Evolutionary conservation across 2,888 invertebrate genomes (phyloP), one percentile per base, ranked within the genome.

Genomic region (Sepiola atlantica): DNA sequence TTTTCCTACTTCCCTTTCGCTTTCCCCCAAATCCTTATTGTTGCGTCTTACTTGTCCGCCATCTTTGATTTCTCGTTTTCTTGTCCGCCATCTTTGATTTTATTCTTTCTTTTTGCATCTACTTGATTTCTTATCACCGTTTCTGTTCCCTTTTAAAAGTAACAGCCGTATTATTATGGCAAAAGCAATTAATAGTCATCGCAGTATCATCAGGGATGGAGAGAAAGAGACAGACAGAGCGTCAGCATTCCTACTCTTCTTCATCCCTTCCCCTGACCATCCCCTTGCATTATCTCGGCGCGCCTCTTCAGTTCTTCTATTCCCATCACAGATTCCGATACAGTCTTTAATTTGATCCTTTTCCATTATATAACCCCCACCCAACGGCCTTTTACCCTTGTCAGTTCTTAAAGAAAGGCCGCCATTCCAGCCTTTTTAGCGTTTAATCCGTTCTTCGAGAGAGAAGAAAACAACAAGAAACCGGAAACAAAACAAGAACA

Each of bases 161-260:
- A 77, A 77, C 77, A 77, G 77, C 77, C n/a, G 18, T 77, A 77
- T 77, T 77, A 32, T 77, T 77, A 77, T 77, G n/a, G 12, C 77
- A 77, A 18, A 77, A 77, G 77, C 77, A 77, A 77, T 77, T 77
- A 77, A 77, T 77, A 77, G 77, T 77, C n/a, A 77, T 77, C 77
- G 77, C 77, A 16, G n/a, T 77, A 77, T 77, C 77, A 77, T 77
- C 77, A 6, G 6, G 20, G 21, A 24, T 8, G 45, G 8, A 45
- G 45, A 45, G 45, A 45, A 45, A 2, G 45, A 45, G 45, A 45
- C 45, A 45, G 45, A 45, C 45, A 45, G 45, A 32, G 16, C 77
- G n/a, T 4, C 77, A n/a, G 4, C 14, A 45, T 45, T 2, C n/a
- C 28, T 21, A 20, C 28, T 16, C 18, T 77, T n/a, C n/a, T 12